Evolutionary conservation across 2,888 invertebrate species (phyloP), one percentile per base, ranked within the genome.

Genomic region (Drosophila demipolita): DNA sequence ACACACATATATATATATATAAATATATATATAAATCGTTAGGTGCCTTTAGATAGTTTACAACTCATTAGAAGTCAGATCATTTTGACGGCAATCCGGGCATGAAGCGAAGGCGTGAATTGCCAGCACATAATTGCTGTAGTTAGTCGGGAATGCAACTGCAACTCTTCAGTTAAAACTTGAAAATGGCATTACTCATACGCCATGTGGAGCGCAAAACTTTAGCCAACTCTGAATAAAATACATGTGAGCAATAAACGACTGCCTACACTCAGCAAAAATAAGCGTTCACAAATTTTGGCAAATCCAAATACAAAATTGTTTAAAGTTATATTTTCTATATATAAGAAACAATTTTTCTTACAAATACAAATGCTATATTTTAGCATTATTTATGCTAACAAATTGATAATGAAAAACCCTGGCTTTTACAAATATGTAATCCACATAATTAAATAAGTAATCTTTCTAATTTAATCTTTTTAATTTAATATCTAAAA

Each of bases 61-160:
- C 60, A 80, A 82, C 78, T 78, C 82, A 81, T 82, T 72, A 80
- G 72, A 75, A 78, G 69, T 73, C 78, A 55, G 71, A 78, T 80
- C 73, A 71, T 75, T 80, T 61, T 58, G 67, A 65, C 40, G 45
- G 9, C 40, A 48, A n/a, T 23, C 26, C 15, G 15, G 11, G 11
- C 50, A 50, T 29, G n/a, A 33, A 45, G 38, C 45, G 11, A 48
- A 26, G 50, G 53, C 63, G 40, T 53, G 57, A 76, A 63, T 58
- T 76, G 72, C 61, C 77, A 61, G 36, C 61, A 59, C 64, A 59
- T 74, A 78, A 79, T 79, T 78, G 65, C 67, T 35, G 58, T 72
- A 74, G 78, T 81, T 81, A 70, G 67, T 66, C 60, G 53, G 52
- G 6, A 12, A 32, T 29, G 40, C 23, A 45, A 45, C 45, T 60